These are phyloP conservation scores for Pissodes strobi DNA, from an alignment of 1,140 invertebrate genomes.

Conservation along the genomic window DNA sequence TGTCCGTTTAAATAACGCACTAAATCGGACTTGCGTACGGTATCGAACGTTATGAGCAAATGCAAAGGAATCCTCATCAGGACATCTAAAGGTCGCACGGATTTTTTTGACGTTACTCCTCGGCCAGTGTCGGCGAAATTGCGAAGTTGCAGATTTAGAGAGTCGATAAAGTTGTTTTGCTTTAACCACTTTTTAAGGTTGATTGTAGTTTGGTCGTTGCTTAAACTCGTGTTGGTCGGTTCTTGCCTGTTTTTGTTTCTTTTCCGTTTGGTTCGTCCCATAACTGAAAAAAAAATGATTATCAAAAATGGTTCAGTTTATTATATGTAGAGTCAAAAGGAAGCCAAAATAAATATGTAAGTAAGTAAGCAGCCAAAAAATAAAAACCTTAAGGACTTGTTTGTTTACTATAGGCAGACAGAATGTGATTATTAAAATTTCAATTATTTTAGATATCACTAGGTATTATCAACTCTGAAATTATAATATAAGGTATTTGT, in stretches of 20 bases:
- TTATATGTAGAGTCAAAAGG: background rate
- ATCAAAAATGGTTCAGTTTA: background rate
- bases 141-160: constrained; percentile 41
- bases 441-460: too few species aligned
- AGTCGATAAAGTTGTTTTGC: constrained; percentile 43
- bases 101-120: constrained; percentile 60
- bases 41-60: constrained; percentile 60
- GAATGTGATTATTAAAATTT: too few species aligned
- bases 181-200: constrained; percentile 47
- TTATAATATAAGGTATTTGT: too few species aligned
- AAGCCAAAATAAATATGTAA: too few species aligned
- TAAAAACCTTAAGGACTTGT: too few species aligned
- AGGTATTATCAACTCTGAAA: too few species aligned
- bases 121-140: constrained; percentile 61
- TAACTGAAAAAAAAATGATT: constrained; percentile 3
- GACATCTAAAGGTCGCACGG: constrained; percentile 55
- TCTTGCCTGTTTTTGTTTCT: background rate
- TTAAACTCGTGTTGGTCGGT: constrained; percentile 10
- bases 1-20: constrained; percentile 43
- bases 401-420: too few species aligned
- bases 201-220: constrained; percentile 36
- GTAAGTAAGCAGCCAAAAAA: too few species aligned
- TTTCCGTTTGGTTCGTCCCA: constrained; percentile 36
- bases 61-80: constrained; percentile 61
- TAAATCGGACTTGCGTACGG: constrained; percentile 47